phyloP scores from a whole-genome alignment of 1,140 invertebrate genomes.

The Trypoxylus dichotomus region DNA sequence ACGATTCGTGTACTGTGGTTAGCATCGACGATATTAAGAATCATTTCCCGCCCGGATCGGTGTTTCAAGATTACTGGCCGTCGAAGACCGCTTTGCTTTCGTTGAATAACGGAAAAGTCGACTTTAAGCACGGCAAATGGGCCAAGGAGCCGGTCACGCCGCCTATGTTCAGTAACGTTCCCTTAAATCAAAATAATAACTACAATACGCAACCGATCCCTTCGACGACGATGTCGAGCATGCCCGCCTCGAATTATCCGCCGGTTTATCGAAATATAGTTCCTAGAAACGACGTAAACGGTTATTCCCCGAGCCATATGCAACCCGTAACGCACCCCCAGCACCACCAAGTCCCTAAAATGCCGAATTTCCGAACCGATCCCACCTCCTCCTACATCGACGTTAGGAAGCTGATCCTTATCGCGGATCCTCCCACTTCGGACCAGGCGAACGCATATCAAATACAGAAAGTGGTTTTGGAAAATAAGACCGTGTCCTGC shows the following conservation, averaged over 20 bases:
- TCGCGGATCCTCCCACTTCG: slow-evolving; percentile 1
- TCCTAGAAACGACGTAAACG: slow-evolving; percentile 6
- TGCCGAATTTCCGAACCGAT: slow-evolving; percentile 10
- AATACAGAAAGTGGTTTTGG: slow-evolving; percentile 17
- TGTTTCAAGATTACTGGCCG: slow-evolving; percentile 30
- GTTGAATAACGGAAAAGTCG: slow-evolving; percentile 11
- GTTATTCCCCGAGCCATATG: background rate
- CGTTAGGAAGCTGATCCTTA: background rate
- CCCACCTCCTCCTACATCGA: background rate
- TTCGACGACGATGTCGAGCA: background rate
- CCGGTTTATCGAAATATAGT: background rate
- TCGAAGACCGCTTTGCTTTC: slow-evolving; percentile 11
- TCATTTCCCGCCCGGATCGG: slow-evolving; percentile 14
- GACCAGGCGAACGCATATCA: slow-evolving; percentile 18
- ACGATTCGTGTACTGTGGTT: slow-evolving; percentile 52
- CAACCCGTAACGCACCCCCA: background rate
- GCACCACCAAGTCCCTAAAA: slow-evolving; percentile 6
- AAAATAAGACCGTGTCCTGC: slow-evolving; percentile 10
- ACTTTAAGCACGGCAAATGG: slow-evolving; percentile 21
- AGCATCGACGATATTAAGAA: slow-evolving; percentile 51
- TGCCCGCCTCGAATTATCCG: background rate
- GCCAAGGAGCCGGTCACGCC: slow-evolving; percentile 13
- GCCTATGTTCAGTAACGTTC: background rate
- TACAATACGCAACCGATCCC: background rate
- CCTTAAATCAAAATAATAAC: background rate